These are phyloP conservation scores for Cichladusa arquata DNA, from an alignment of 2,113 vertebrate species.

Conservation along the genomic window DNA sequence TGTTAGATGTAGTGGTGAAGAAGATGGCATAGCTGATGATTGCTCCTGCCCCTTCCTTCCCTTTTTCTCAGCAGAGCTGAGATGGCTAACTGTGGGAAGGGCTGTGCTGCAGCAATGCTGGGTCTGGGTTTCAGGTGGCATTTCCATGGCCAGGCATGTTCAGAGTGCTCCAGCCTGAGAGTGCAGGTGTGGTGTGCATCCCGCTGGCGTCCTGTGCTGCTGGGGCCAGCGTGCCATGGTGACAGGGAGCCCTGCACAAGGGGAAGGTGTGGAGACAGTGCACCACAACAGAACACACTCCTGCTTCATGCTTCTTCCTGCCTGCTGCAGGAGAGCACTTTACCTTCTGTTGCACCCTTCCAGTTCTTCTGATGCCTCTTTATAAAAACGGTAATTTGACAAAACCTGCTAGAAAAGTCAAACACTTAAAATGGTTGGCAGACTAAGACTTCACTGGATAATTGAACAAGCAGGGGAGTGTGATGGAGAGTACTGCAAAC, in stretches of 20 bases:
- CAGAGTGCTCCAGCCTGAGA: background rate
- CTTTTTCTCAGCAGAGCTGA: background rate
- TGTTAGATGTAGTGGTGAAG: background rate
- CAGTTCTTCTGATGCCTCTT: background rate
- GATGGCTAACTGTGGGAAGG: background rate
- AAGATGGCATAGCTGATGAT: background rate
- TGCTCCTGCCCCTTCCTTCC: slow-evolving; percentile 45
- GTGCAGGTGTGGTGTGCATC: rapidly evolving
- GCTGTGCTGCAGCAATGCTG: rapidly evolving
- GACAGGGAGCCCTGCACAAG: background rate
- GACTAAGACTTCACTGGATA: background rate
- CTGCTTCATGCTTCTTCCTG: background rate
- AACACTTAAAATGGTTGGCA: background rate
- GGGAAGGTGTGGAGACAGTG: background rate
- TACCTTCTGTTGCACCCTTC: background rate
- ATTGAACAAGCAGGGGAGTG: background rate
- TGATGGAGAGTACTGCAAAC: background rate
- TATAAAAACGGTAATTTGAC: background rate
- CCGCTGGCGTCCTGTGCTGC: rapidly evolving
- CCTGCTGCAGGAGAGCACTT: background rate
- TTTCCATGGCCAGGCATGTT: background rate
- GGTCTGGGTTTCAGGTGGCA: background rate
- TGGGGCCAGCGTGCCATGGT: rapidly evolving
- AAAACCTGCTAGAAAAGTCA: background rate
- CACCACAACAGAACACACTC: rapidly evolving